Evolutionary conservation across 2,113 vertebrate species (phyloP), one percentile per base, ranked within the genome.

Genomic region (Oreochromis niloticus): DNA sequence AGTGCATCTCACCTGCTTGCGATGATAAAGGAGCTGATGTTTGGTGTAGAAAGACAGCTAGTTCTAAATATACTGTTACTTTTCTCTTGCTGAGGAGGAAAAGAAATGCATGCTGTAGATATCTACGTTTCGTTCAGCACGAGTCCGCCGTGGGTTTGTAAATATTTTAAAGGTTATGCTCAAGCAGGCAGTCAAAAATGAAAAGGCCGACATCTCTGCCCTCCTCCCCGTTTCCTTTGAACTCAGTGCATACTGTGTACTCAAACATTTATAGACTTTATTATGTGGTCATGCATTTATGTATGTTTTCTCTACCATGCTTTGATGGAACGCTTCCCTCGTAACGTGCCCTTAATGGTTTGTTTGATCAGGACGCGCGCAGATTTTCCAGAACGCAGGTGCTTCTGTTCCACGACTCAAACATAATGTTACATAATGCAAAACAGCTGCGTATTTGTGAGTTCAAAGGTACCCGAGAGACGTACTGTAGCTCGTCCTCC

Each of bases 251-350:
- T 41, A 82, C 87, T 50, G 85, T 87, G 87, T 86, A 27, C 86
- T 92, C 89, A 94, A 94, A 94, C 91, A 94, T 94, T 93, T 93
- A 93, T 91, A 88, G 90, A 89, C 81, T 93, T 92, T 89, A 89
- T 92, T 57, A 87, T 89, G 87, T 24, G 89, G 88, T 87, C 80
- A 89, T 95, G 86, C 82, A 94, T 95, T 91, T 94, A 93, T 93
- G 89, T 66, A 93, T 91, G 91, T 84, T 86, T 81, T 50, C 57
- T 78, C 52, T 27, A 57, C 81, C 55, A 27, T 80, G 56, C 22
- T 52, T 78, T 50, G 46, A 78, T 34, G 10, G 27, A 32, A 78
- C 17, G 7, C 68, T 71, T 79, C 73, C 55, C 82, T 66, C 9
- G 1, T 82, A 71, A 71, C 85, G 6, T 22, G 14, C 24, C 78